phyloP scores from a whole-genome alignment of 2,888 invertebrate genomes.

The Altica lythri region DNA sequence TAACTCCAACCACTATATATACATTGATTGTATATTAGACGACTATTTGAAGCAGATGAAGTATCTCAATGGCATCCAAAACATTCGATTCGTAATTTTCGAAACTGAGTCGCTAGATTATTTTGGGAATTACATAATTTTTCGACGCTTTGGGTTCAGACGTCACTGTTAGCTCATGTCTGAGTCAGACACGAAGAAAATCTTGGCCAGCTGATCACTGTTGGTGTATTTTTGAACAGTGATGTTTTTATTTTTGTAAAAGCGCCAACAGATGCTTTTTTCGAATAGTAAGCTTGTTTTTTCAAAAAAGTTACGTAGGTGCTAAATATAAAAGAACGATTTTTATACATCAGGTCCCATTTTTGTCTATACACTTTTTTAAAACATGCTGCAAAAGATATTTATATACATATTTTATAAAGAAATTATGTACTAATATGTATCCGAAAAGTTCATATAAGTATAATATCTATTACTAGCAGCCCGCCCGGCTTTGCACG shows the following conservation, averaged over 20 bases:
- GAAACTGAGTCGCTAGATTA: conserved; percentile 19
- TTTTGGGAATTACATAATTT: conserved; percentile 34
- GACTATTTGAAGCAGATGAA: conserved; percentile 23
- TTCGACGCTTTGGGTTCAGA: conserved; percentile 9
- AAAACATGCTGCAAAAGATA: too few relatives aligned
- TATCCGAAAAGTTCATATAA: too few relatives aligned
- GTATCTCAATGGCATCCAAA: conserved; percentile 27
- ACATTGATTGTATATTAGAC: conserved; percentile 21
- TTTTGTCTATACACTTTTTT: too few relatives aligned
- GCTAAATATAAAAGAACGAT: conserved; percentile 27
- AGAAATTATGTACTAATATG: too few relatives aligned
- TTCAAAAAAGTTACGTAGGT: conserved; percentile 28
- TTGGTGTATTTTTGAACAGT: conserved; percentile 48
- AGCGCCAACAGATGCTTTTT: conserved; percentile 52
- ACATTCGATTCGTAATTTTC: conserved; percentile 22
- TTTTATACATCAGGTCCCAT: too few relatives aligned
- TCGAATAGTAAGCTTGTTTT: conserved; percentile 40
- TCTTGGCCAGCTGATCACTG: conserved; percentile 47
- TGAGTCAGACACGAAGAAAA: conserved; percentile 45
- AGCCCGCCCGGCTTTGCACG: too few relatives aligned
- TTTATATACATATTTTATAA: too few relatives aligned
- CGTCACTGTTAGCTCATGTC: conserved; percentile 37
- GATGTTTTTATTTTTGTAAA: conserved; percentile 52
- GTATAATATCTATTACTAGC: too few relatives aligned
- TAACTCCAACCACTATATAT: conserved; percentile 14